phyloP scores from a whole-genome alignment of 2,797 vertebrate genomes.

The Taenioides sp. region DNA sequence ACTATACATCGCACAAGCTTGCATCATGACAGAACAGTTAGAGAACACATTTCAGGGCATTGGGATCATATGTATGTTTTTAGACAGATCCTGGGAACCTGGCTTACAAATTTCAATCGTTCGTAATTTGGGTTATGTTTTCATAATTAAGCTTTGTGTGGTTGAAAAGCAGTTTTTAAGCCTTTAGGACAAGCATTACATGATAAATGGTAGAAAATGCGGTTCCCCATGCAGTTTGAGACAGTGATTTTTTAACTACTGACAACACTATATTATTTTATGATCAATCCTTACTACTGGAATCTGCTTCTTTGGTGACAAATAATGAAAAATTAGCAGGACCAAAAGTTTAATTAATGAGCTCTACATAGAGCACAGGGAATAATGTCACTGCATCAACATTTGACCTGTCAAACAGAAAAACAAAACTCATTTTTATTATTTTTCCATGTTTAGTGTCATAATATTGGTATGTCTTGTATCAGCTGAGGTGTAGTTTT shows the following conservation, averaged over 20 bases:
- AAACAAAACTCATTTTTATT: neutral
- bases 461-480: neutral
- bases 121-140: neutral
- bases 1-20: constrained; percentile 43
- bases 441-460: neutral
- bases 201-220: constrained; percentile 45
- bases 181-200: constrained; percentile 39
- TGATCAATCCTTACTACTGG: constrained; percentile 39
- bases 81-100: neutral
- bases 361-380: neutral
- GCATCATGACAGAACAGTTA: constrained; percentile 28
- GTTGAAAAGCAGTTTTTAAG: constrained; percentile 30
- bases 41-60: constrained; percentile 47
- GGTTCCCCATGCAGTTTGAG: constrained; percentile 40
- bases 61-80: constrained; percentile 1
- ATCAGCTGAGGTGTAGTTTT: neutral
- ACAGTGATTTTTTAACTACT: constrained; percentile 42
- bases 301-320: constrained; percentile 27
- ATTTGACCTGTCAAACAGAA: neutral
- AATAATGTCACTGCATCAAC: neutral
- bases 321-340: constrained; percentile 21
- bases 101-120: too few relatives aligned
- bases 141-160: constrained; percentile 13
- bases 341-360: constrained; percentile 10
- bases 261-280: constrained; percentile 39